Conservation (phyloP, 53 echinoderm and acorn worm species). For the Hippasteria phrygiana region DNA sequence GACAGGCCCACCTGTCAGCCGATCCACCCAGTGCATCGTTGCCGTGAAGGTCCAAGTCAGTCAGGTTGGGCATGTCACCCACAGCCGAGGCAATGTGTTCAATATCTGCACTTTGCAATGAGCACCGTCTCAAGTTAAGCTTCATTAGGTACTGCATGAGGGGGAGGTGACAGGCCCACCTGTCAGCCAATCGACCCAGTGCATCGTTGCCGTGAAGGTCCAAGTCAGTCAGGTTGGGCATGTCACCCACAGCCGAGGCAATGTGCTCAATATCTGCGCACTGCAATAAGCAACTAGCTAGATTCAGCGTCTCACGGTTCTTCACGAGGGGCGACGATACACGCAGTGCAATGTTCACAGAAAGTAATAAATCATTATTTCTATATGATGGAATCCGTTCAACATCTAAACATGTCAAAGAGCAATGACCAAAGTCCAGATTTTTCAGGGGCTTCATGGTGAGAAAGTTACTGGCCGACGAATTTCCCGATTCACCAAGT, state of each 20-base stretch:
- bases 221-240: not conserved
- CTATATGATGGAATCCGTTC: too few species aligned
- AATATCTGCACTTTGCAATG: not conserved
- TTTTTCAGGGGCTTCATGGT: too few species aligned
- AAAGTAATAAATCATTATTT: too few species aligned
- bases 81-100: not conserved
- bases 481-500: too few species aligned
- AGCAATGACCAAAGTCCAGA: too few species aligned
- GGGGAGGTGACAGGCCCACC: not conserved
- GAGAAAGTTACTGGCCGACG: too few species aligned
- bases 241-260: not conserved
- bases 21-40: too few species aligned
- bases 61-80: constrained; percentile 6
- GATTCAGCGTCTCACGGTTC: not conserved
- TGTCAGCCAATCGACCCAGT: not conserved
- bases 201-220: not conserved
- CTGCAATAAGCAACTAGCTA: not conserved
- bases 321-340: too few species aligned
- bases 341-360: too few species aligned
- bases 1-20: too few species aligned
- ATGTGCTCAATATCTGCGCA: not conserved
- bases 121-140: constrained; percentile 1
- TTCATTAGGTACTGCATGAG: not conserved
- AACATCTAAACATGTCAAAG: too few species aligned
- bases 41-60: too few species aligned